Percentiles rank a stretch among this genome's conserved stretches.
Conservation (phyloP, 1,140 invertebrate species). For the Trachymyrmex septentrionalis region DNA sequence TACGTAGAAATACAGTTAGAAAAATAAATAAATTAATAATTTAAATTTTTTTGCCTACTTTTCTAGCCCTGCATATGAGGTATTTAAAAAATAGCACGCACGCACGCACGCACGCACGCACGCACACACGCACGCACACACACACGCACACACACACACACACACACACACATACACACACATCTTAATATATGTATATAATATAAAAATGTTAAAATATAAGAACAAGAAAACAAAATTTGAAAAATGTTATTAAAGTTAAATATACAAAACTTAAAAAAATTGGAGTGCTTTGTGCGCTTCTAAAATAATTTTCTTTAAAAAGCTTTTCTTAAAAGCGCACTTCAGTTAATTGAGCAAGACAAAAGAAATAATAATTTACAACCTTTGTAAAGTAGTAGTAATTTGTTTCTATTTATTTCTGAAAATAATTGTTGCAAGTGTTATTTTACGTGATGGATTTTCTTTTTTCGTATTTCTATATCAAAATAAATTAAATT, state of each 20-base stretch:
- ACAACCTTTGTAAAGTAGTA: constrained; percentile 9
- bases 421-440: constrained; percentile 17
- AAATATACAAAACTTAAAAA: constrained; percentile 35
- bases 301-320: constrained; percentile 29
- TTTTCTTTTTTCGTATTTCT: background rate
- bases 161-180: too few relatives aligned
- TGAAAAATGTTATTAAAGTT: constrained; percentile 1
- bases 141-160: background rate
- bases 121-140: background rate
- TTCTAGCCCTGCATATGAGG: background rate
- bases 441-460: background rate
- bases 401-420: constrained; percentile 16
- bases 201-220: background rate
- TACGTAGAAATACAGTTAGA: background rate
- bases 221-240: constrained; percentile 8
- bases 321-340: constrained; percentile 23
- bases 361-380: constrained; percentile 45
- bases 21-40: background rate
- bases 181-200: too few relatives aligned
- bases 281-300: background rate
- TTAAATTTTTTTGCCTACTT: background rate
- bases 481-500: constrained; percentile 21
- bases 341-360: constrained; percentile 34
- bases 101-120: background rate
- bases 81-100: background rate